Conservation (phyloP, 2,113 vertebrate genomes). For the Tupaia chinensis region DNA sequence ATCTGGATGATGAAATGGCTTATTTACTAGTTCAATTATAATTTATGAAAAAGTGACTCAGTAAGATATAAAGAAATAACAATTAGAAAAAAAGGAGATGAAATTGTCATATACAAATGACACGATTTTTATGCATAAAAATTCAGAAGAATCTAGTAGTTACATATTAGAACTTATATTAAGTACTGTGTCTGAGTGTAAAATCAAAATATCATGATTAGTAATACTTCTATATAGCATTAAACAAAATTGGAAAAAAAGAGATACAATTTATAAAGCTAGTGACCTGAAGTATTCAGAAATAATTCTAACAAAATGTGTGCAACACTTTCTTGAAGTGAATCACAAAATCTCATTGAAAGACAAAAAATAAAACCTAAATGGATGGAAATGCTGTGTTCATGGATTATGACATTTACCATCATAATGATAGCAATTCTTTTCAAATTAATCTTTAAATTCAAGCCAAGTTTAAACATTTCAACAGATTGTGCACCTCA, state of each 20-base stretch:
- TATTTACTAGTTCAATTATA: conserved; percentile 4
- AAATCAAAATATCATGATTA: not conserved
- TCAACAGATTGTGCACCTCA: not conserved
- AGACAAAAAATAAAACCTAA: not conserved
- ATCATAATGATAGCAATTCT: not conserved
- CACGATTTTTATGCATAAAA: not conserved
- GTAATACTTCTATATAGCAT: not conserved
- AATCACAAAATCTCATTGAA: conserved; percentile 8
- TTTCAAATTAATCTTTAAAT: conserved; percentile 33
- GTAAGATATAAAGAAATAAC: not conserved
- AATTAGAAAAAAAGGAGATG: not conserved
- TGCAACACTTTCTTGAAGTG: not conserved
- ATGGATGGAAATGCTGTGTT: not conserved
- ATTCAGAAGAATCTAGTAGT: not conserved
- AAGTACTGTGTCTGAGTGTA: not conserved
- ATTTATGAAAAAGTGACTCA: conserved; percentile 6
- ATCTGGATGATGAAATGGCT: not conserved
- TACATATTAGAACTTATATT: not conserved
- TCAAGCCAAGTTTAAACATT: not conserved
- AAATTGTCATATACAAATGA: not conserved
- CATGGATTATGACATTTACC: not conserved
- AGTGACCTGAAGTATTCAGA: not conserved
- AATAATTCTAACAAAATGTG: not conserved
- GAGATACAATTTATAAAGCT: not conserved
- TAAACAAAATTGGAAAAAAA: conserved; percentile 4